Percentiles rank a stretch among this genome's conserved stretches.
phyloP scores from a whole-genome alignment of 2,113 vertebrate species.

The Siphamia tubifer region DNA sequence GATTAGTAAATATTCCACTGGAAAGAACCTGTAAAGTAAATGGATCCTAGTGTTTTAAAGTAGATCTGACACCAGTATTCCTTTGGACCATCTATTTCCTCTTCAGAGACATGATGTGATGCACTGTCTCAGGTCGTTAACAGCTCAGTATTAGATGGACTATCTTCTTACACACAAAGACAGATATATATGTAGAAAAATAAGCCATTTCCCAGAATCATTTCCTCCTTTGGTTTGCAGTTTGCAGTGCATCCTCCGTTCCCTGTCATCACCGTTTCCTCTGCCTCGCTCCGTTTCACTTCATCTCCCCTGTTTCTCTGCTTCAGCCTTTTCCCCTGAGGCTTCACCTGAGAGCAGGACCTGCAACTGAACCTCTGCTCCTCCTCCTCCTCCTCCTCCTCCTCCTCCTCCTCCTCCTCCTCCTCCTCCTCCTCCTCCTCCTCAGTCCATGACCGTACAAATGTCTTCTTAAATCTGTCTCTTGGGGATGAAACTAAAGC shows the following conservation, averaged over 20 bases:
- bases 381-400: slow-evolving; percentile 52
- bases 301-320: slow-evolving; percentile 26
- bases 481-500: slow-evolving; percentile 54
- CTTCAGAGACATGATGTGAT: too few species aligned
- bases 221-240: slow-evolving; percentile 11
- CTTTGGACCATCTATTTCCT: too few species aligned
- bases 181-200: too few species aligned
- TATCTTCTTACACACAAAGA: too few species aligned
- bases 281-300: slow-evolving; percentile 16
- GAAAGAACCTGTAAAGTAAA: too few species aligned
- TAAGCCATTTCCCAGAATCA: background rate
- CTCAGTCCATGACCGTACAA: slow-evolving; percentile 23
- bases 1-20: too few species aligned
- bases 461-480: slow-evolving; percentile 57
- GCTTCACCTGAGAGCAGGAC: slow-evolving; percentile 49
- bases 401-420: slow-evolving; percentile 6
- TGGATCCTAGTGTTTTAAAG: too few species aligned
- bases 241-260: slow-evolving; percentile 16
- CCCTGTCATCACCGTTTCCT: slow-evolving; percentile 43
- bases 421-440: background rate
- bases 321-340: slow-evolving; percentile 25
- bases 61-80: too few species aligned
- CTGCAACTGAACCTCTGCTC: slow-evolving; percentile 58
- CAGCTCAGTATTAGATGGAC: too few species aligned
- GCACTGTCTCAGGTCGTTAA: too few species aligned